A percentile compares a stretch with the other conserved stretches of the same genome.
These are phyloP conservation scores for Actinopyga echinites DNA, from an alignment of 53 echinoderm and acorn worm genomes.

Conservation along the genomic window DNA sequence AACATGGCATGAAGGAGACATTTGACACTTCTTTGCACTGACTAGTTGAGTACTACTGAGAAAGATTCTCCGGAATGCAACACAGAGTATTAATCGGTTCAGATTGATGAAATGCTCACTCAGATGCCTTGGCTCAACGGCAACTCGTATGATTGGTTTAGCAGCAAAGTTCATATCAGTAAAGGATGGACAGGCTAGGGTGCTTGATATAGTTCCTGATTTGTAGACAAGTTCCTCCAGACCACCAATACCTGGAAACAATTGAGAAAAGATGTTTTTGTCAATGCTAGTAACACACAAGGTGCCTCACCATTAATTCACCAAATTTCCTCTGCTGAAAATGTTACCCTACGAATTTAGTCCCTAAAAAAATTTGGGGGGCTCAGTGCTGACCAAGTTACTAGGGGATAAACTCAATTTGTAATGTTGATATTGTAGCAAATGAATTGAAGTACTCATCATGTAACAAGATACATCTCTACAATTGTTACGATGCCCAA, in stretches of 20 bases:
- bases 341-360: no score
- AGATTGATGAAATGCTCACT: conserved; percentile 46
- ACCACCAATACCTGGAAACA: conserved; percentile 80
- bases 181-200: conserved; percentile 90
- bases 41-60: no score
- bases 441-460: no score
- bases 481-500: not conserved
- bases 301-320: not conserved
- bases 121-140: conserved; percentile 90
- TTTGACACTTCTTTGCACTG: no score
- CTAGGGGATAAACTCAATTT: not conserved
- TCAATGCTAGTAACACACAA: not conserved
- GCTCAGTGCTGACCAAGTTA: no score
- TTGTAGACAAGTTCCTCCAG: conserved; percentile 81
- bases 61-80: no score
- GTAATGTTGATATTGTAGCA: no score
- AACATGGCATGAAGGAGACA: no score
- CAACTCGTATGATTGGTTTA: conserved; percentile 91
- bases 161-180: conserved; percentile 94
- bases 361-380: no score
- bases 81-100: no score
- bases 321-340: not conserved
- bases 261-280: not conserved
- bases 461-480: not conserved
- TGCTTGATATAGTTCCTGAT: conserved; percentile 95